Evolutionary conservation across 1,140 invertebrate species (phyloP).

Genomic region (Neodiprion virginianus): DNA sequence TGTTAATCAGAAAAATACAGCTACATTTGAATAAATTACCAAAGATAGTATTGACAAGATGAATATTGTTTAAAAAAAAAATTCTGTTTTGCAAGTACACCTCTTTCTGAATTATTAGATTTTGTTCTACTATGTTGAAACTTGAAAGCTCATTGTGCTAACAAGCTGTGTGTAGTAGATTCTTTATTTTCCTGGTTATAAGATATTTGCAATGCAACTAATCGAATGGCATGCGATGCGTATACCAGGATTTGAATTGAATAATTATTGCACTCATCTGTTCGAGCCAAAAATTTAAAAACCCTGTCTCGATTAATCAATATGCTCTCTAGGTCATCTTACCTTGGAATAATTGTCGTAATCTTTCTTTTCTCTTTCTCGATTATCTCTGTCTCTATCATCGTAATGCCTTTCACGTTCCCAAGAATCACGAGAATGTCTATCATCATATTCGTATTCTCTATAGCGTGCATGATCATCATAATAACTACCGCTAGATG

Average conservation of each 20-base stretch:
- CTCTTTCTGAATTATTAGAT: slow-evolving; percentile 11
- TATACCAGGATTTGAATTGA: neutral
- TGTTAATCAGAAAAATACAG: too few relatives aligned
- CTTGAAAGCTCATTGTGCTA: neutral
- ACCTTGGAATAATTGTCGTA: slow-evolving; percentile 56
- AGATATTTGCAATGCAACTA: neutral
- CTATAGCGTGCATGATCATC: slow-evolving; percentile 55
- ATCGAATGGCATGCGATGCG: neutral
- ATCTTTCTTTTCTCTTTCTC: slow-evolving; percentile 53
- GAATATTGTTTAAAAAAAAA: too few relatives aligned
- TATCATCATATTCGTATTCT: slow-evolving; percentile 56
- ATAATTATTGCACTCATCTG: too few relatives aligned
- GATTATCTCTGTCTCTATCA: slow-evolving; percentile 46
- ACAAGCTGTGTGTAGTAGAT: slow-evolving; percentile 13
- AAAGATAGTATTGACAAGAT: too few relatives aligned
- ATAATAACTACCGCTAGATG: slow-evolving; percentile 43
- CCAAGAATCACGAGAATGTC: slow-evolving; percentile 52
- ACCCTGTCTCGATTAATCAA: neutral
- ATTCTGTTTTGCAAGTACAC: neutral
- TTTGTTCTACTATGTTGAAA: slow-evolving; percentile 15
- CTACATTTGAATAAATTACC: too few relatives aligned
- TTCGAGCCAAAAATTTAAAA: too few relatives aligned
- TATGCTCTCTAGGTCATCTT: neutral
- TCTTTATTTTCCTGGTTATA: slow-evolving; percentile 3
- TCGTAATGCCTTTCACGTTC: slow-evolving; percentile 53